Base-by-base conservation (phyloP, 2,113 vertebrate species). In the Potamarius usumacintae region DNA sequence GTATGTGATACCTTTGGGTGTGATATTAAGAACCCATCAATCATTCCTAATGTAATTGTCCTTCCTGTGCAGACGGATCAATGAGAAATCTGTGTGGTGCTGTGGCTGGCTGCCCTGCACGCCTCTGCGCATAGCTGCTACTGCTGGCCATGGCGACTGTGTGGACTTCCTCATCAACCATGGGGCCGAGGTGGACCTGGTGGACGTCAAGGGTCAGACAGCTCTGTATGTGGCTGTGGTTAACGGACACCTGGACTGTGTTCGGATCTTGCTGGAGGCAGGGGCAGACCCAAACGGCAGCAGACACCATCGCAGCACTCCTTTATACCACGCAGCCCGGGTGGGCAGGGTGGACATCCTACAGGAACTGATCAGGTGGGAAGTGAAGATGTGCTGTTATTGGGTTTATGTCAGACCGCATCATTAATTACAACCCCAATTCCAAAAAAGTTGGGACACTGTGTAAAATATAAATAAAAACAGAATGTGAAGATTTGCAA, bases 21-120 rank as follows among this genome's bases (percentile, higher is more conserved):
- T 60, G 78, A 81, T 62, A 10, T 42, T 42, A 42, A 42, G 42
- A 42, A 42, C 42, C 42, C 42, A 42, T 42, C 42, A 42, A 53
- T 58, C 11, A 79, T 20, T 22, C 65, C 60, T 48, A 83, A 25
- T 30, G 25, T 2, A 5, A 77, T 72, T 20, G 15, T 60, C 10
- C 27, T 83, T 20, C 34, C 58, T 27, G 2, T 57, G 55, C 12
- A 99, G 97, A 89, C 95, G 96, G 11, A 99, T 99, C 91, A 97
- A 99, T 2, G 96, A 98, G 94, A 98, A 98, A 94, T 98, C 97
- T 0, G 96, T 98, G 58, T 99, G 97, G 97, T 98, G 97, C 89
- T 98, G 97, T 0, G 98, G 97, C 63, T 98, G 97, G 94, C 93
- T 99, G 11, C 98, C 97, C 85, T 99, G 98, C 90, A 97, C 97